These are phyloP conservation scores for Neopelma chrysocephalum DNA, from an alignment of 2,797 vertebrate genomes.

Conservation along the genomic window DNA sequence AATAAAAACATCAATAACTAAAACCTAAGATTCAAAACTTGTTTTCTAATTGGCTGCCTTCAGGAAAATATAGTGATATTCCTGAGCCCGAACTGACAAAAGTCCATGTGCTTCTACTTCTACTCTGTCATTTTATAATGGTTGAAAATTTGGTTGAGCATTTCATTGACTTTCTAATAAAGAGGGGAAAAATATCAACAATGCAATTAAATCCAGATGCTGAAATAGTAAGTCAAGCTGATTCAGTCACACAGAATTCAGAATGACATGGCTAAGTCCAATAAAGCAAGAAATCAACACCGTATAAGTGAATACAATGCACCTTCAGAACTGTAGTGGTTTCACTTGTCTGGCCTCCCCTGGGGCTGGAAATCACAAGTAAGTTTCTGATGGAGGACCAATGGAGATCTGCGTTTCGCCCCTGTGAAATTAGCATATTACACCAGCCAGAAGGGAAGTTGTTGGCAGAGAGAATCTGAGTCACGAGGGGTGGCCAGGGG, in stretches of 20 bases:
- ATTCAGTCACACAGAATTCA: not conserved
- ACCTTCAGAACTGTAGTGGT: not conserved
- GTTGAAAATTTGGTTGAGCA: not conserved
- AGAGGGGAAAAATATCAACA: not conserved
- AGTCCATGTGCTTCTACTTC: not conserved
- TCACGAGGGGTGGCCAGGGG: too few relatives aligned
- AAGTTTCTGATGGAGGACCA: too few relatives aligned
- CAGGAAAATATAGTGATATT: not conserved
- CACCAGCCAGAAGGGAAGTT: too few relatives aligned
- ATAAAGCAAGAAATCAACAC: constrained; percentile 12
- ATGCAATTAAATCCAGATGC: not conserved
- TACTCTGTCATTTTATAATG: not conserved
- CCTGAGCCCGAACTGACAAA: not conserved
- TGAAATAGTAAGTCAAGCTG: not conserved
- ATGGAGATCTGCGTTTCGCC: too few relatives aligned
- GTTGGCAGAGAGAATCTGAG: too few relatives aligned
- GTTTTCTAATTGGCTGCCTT: not conserved
- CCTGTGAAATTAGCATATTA: too few relatives aligned
- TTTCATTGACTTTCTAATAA: constrained; percentile 15
- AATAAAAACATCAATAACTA: constrained; percentile 17
- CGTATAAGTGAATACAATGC: not conserved
- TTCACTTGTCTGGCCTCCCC: too few relatives aligned
- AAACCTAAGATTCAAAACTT: not conserved
- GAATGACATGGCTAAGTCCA: not conserved
- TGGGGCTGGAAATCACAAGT: too few relatives aligned